phyloP scores from a whole-genome alignment of 1,140 invertebrate genomes.

The Euwallacea fornicatus region DNA sequence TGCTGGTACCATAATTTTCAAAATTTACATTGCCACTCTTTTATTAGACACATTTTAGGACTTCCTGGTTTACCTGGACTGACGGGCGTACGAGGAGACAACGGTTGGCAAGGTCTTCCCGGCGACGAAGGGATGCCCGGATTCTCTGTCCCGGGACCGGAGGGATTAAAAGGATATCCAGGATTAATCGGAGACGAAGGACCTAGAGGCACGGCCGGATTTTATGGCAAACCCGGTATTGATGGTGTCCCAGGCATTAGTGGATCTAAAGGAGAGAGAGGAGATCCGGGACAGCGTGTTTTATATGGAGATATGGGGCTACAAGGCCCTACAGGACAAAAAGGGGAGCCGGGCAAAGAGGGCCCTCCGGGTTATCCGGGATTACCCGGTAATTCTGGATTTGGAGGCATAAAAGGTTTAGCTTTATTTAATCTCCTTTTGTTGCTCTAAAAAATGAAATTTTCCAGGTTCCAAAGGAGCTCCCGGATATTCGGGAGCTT shows the following conservation, averaged over 20 bases:
- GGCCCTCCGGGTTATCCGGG: constrained; percentile 59
- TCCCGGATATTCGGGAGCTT: constrained; percentile 65
- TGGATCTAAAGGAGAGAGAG: constrained; percentile 58
- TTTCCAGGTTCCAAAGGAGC: constrained; percentile 59
- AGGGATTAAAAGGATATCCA: constrained; percentile 65
- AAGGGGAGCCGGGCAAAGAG: constrained; percentile 58
- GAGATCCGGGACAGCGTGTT: constrained; percentile 57
- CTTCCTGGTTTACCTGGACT: constrained; percentile 59
- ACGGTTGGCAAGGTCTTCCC: constrained; percentile 65
- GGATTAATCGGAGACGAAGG: constrained; percentile 68
- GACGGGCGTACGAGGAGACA: constrained; percentile 64
- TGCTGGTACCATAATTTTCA: no score
- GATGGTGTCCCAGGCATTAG: constrained; percentile 63
- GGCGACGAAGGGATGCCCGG: constrained; percentile 63
- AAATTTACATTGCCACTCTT: not conserved
- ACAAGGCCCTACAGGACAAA: constrained; percentile 59
- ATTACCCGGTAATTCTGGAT: constrained; percentile 57
- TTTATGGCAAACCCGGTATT: constrained; percentile 59
- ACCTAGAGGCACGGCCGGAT: constrained; percentile 55
- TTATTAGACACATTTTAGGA: not conserved
- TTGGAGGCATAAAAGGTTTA: constrained; percentile 60
- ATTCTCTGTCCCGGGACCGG: constrained; percentile 62
- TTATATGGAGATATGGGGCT: constrained; percentile 58
- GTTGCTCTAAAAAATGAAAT: not conserved
- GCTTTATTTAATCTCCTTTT: not conserved